These are phyloP conservation scores for Anaspis maculata DNA, from an alignment of 2,888 invertebrate species.

Conservation along the genomic window DNA sequence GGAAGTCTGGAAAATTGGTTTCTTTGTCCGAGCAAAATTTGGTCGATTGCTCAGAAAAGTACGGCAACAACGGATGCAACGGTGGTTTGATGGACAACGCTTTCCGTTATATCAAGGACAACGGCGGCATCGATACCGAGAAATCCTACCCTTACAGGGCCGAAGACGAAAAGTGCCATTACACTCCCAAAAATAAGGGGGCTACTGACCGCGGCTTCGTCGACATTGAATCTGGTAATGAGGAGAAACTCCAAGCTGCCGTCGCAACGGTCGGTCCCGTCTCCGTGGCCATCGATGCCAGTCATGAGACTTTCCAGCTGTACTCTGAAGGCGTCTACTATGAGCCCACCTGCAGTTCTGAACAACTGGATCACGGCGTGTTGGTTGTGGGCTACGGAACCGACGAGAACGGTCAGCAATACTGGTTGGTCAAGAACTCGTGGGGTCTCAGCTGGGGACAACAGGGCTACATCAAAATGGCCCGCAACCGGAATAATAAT, in stretches of 20 bases:
- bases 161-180: slow-evolving; percentile 19
- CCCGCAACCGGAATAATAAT: slow-evolving; percentile 10
- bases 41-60: slow-evolving; percentile 45
- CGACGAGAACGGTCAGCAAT: slow-evolving; percentile 52
- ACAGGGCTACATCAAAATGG: slow-evolving; percentile 17
- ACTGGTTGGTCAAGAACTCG: slow-evolving; percentile 64
- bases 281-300: slow-evolving; percentile 83
- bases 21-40: slow-evolving; percentile 49
- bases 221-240: slow-evolving; percentile 62
- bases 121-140: slow-evolving; percentile 47
- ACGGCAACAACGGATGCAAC: slow-evolving; percentile 45
- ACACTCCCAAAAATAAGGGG: slow-evolving; percentile 51
- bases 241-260: slow-evolving; percentile 64
- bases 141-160: slow-evolving; percentile 46
- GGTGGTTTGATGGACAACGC: slow-evolving; percentile 46
- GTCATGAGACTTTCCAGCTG: slow-evolving; percentile 70
- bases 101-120: slow-evolving; percentile 41
- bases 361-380: slow-evolving; percentile 76
- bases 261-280: slow-evolving; percentile 70
- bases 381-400: slow-evolving; percentile 77
- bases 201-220: slow-evolving; percentile 75
- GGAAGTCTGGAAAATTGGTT: slow-evolving; percentile 43
- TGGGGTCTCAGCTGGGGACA: slow-evolving; percentile 43
- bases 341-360: slow-evolving; percentile 63
- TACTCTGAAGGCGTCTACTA: slow-evolving; percentile 72